phyloP scores from a whole-genome alignment of 2,888 invertebrate genomes.

The Cheiracanthium punctorium region DNA sequence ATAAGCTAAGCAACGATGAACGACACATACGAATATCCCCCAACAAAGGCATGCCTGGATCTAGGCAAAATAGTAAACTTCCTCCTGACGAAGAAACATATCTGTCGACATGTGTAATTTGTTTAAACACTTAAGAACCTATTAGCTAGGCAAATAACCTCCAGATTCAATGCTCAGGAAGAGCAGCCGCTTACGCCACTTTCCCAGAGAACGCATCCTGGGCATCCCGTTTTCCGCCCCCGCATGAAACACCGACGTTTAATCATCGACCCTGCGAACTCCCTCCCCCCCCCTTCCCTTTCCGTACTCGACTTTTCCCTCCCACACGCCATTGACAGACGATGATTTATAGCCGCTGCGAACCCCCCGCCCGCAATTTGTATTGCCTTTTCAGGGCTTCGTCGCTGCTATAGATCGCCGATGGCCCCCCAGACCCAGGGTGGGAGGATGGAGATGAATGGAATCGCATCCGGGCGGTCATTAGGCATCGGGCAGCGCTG shows the following conservation, averaged over 20 bases:
- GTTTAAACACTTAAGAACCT: not conserved
- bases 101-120: not conserved
- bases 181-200: conserved; percentile 5
- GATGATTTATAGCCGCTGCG: conserved; percentile 68
- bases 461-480: conserved; percentile 58
- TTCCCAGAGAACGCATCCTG: not conserved
- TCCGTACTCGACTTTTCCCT: conserved; percentile 49
- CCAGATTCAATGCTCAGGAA: not conserved
- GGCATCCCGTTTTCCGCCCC: conserved; percentile 39
- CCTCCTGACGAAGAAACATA: too few species aligned
- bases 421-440: conserved; percentile 36
- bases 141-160: not conserved
- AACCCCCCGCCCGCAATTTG: conserved; percentile 64
- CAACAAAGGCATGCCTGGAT: too few species aligned
- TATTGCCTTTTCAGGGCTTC: conserved; percentile 59
- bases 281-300: not conserved
- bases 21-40: too few species aligned
- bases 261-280: conserved; percentile 59
- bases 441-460: conserved; percentile 51
- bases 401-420: conserved; percentile 31
- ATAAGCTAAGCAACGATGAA: too few species aligned
- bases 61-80: too few species aligned
- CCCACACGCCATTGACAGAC: conserved; percentile 68
- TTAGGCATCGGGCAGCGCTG: conserved; percentile 16
- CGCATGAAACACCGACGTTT: conserved; percentile 57